Percentiles rank a stretch among this genome's conserved stretches.
phyloP scores from a whole-genome alignment of 2,888 invertebrate genomes.

The Ptilodon capucinus region DNA sequence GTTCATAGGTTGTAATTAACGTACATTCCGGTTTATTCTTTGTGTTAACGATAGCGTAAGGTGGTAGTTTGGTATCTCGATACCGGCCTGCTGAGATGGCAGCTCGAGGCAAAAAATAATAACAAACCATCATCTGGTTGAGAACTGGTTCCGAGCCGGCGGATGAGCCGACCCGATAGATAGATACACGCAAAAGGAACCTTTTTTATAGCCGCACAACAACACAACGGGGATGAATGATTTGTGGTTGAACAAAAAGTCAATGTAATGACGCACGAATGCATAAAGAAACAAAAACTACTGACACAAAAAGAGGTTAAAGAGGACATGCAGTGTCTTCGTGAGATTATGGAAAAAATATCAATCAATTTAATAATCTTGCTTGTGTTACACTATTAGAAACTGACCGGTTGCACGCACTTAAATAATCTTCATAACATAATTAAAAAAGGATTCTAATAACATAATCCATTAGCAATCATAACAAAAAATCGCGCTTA shows the following conservation, averaged over 20 bases:
- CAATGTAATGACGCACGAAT: slow-evolving; percentile 18
- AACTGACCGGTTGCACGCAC: not conserved
- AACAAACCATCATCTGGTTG: slow-evolving; percentile 71
- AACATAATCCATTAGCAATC: slow-evolving; percentile 30
- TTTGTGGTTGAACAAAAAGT: slow-evolving; percentile 19
- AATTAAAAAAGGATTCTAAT: slow-evolving; percentile 23
- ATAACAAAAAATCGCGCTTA: slow-evolving; percentile 61
- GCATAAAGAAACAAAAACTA: slow-evolving; percentile 5
- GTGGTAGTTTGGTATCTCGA: slow-evolving; percentile 34
- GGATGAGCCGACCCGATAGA: slow-evolving; percentile 59
- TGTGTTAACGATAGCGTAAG: slow-evolving; percentile 32
- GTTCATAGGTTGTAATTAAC: too few species aligned
- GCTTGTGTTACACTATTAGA: not conserved
- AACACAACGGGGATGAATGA: slow-evolving; percentile 29
- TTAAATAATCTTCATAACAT: not conserved
- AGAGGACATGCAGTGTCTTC: not conserved
- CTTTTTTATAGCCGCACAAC: slow-evolving; percentile 47
- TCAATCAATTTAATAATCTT: not conserved
- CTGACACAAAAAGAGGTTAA: not conserved
- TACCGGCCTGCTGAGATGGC: slow-evolving; percentile 43
- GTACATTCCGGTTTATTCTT: too few species aligned
- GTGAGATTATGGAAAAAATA: not conserved
- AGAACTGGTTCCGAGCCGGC: slow-evolving; percentile 65
- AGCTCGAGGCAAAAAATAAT: slow-evolving; percentile 64
- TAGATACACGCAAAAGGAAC: slow-evolving; percentile 56